Conservation (phyloP, 2,113 vertebrate species). For the Scomber colias region DNA sequence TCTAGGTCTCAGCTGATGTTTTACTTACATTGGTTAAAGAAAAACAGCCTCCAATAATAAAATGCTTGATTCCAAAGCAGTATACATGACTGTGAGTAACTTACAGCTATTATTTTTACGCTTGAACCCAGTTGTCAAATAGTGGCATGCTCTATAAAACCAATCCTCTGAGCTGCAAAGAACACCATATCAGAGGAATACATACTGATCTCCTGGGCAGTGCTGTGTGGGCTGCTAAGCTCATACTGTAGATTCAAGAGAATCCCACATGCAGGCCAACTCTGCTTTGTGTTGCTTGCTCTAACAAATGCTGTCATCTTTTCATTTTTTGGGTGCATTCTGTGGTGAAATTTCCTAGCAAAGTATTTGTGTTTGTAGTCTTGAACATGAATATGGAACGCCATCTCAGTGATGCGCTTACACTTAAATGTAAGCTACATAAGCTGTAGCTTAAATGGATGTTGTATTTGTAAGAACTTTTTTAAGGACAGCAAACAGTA, state of each 20-base stretch:
- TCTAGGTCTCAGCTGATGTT: neutral
- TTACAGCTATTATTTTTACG: constrained; percentile 7
- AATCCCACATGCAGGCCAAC: constrained; percentile 54
- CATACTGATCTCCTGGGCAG: constrained; percentile 51
- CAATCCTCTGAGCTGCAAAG: constrained; percentile 45
- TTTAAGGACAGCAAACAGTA: neutral
- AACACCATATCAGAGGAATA: constrained; percentile 50
- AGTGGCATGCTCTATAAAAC: constrained; percentile 14
- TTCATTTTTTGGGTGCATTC: constrained; percentile 32
- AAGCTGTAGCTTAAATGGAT: neutral
- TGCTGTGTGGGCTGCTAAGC: constrained; percentile 66
- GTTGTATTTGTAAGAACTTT: neutral
- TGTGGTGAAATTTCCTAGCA: constrained; percentile 35
- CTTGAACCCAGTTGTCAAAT: constrained; percentile 1
- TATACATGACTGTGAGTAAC: constrained; percentile 6
- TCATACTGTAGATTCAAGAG: constrained; percentile 51
- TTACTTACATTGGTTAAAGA: neutral
- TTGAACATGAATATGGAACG: neutral
- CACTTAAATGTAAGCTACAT: neutral
- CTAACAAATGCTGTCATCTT: constrained; percentile 25
- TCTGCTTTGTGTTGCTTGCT: constrained; percentile 41
- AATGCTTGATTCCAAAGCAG: neutral
- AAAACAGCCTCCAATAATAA: neutral
- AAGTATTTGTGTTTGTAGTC: constrained; percentile 18
- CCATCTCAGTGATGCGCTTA: neutral